Evolutionary conservation across 2,888 invertebrate genomes (phyloP).

Genomic region (Gryllus longicercus): DNA sequence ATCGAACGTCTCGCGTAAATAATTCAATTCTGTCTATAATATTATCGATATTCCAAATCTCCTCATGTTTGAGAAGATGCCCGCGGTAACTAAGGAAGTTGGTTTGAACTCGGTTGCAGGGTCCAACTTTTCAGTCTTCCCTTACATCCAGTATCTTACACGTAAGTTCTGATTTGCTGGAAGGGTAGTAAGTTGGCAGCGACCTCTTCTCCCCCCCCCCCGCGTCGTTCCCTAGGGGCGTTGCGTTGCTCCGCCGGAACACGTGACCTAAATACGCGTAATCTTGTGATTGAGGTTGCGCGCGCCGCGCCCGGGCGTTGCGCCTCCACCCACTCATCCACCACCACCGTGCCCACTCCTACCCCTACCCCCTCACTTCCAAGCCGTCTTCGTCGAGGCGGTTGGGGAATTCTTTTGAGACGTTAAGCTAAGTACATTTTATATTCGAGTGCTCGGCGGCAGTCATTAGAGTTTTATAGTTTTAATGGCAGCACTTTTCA

Average conservation of each 20-base stretch:
- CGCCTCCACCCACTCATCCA: not conserved
- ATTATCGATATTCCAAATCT: not conserved
- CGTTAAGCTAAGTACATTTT: not conserved
- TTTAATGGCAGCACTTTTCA: constrained; percentile 1
- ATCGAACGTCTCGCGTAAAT: too few species aligned
- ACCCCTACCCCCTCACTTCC: too few species aligned
- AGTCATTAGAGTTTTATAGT: not conserved
- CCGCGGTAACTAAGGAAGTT: not conserved
- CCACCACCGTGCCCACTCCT: not conserved
- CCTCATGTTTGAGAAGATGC: not conserved
- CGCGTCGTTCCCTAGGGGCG: not conserved
- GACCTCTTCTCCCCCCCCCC: not conserved
- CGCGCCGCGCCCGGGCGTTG: not conserved
- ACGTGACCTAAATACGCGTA: too few species aligned
- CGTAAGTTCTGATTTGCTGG: constrained; percentile 45
- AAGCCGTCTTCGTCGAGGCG: not conserved
- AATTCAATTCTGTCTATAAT: too few species aligned
- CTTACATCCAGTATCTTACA: constrained; percentile 48
- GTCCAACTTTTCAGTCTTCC: constrained; percentile 47
- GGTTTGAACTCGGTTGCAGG: constrained; percentile 39
- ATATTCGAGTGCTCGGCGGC: not conserved
- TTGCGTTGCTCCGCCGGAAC: not conserved
- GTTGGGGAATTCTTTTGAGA: not conserved
- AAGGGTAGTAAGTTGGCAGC: constrained; percentile 5
- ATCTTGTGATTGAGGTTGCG: too few species aligned